Evolutionary conservation across 2,888 invertebrate genomes (phyloP), one percentile per base, ranked within the genome.

Genomic region (Rhorus exstirpatorius): DNA sequence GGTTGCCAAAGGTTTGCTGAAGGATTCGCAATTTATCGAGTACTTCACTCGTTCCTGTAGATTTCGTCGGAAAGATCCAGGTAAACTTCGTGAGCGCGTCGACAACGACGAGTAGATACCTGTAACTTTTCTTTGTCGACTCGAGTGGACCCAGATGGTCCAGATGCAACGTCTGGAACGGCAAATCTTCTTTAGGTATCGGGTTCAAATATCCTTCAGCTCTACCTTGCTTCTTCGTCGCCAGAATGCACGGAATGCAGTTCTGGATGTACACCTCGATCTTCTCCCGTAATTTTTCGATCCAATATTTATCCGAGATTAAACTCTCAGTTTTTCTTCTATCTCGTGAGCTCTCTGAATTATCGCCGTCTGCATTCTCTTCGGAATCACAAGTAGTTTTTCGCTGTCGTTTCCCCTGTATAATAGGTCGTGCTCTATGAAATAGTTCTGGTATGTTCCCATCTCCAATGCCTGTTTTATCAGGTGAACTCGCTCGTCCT

Each of bases 61-160:
- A 83, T 77, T 89, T 90, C 1, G 87, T 88, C 0, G 88, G 83
- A 76, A 89, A 90, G 3, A 90, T 31, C 90, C 89, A 90, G 0
- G 78, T 79, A 74, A 89, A 91, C 75, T 91, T 91, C 0, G 87
- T 81, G 68, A 90, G 90, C 0, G 65, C 86, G 53, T 92, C 91
- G 4, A 90, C 75, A 0, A 91, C 84, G 1, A 78, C 88, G 7
- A 91, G 86, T 12, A 91, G 82, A 67, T 90, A 83, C 55, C 86
- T 84, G 67, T 90, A 89, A n/a, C 80, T 83, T 71, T 90, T 90
- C 17, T 83, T 80, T 0, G 89, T 90, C 19, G 85, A 72, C 1
- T 77, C 58, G 65, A 92, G 72, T 17, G 90, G 91, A 24, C 90
- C 89, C 19, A 90, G 58, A 77, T 90, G 88, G 77, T 91, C 91